Conservation (phyloP, 2,888 invertebrate species). For the Cryptocheilus praepositus region DNA sequence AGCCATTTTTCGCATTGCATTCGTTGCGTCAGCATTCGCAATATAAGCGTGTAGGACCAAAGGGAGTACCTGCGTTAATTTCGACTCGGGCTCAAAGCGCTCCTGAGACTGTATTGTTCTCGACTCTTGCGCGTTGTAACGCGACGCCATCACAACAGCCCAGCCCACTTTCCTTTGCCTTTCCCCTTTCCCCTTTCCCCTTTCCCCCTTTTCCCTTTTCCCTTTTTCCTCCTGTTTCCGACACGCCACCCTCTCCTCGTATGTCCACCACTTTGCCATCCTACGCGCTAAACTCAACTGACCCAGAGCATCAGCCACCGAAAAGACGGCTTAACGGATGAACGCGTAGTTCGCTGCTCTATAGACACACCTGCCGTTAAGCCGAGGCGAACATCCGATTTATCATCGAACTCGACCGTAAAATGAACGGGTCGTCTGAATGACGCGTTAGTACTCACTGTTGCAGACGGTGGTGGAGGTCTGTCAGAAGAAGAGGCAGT, state of each 20-base stretch:
- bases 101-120: conserved; percentile 32
- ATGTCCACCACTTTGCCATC: not conserved
- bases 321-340: too few species aligned
- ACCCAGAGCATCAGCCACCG: too few species aligned
- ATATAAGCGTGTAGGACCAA: conserved; percentile 32
- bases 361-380: too few species aligned
- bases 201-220: not conserved
- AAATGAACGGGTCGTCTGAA: conserved; percentile 75
- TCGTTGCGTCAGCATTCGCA: conserved; percentile 29
- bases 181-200: not conserved
- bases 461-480: conserved; percentile 95
- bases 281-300: not conserved
- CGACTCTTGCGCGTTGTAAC: conserved; percentile 18
- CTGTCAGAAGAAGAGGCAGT: conserved; percentile 94
- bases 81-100: conserved; percentile 40
- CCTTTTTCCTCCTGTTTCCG: not conserved
- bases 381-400: not conserved
- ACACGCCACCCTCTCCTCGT: too few species aligned
- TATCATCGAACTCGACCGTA: conserved; percentile 18
- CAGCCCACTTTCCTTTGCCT: too few species aligned
- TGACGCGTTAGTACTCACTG: conserved; percentile 85
- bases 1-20: conserved; percentile 12
- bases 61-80: conserved; percentile 35
- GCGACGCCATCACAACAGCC: not conserved
- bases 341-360: too few species aligned